A percentile compares a stretch with the other conserved stretches of the same genome.
Conservation (phyloP, 2,888 invertebrate species). For the Drosophila gaucha region DNA sequence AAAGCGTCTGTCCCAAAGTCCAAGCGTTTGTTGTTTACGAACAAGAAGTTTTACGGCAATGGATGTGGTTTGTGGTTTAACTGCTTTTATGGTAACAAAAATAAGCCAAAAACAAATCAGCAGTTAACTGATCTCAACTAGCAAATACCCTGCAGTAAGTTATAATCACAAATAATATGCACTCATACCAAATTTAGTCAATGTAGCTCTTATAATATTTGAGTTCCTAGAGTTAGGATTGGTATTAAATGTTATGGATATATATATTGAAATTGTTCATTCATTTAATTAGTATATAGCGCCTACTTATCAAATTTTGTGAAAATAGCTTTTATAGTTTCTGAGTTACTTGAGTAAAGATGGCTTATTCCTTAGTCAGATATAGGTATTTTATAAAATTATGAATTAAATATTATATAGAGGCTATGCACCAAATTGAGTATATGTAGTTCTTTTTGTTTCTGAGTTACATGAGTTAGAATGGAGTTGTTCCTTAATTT, state of each 20-base stretch:
- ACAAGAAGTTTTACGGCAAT: conserved; percentile 79
- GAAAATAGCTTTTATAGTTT: neutral
- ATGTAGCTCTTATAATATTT: too few species aligned
- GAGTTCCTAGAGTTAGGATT: conserved; percentile 4
- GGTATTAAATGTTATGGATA: neutral
- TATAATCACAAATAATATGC: neutral
- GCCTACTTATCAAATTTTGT: neutral
- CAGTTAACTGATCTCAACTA: neutral
- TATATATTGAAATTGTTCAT: too few species aligned
- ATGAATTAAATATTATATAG: neutral
- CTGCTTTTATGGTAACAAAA: conserved; percentile 77
- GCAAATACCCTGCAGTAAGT: conserved; percentile 8
- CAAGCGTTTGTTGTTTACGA: conserved; percentile 62
- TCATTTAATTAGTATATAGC: too few species aligned
- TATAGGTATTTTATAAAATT: neutral
- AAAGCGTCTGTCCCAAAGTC: conserved; percentile 66
- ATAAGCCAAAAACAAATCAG: conserved; percentile 23
- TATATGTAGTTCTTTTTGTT: neutral
- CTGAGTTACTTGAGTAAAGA: neutral
- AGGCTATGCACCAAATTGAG: neutral
- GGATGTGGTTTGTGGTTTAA: conserved; percentile 81
- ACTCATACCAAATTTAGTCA: neutral
- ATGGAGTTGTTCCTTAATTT: neutral
- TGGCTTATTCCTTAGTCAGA: neutral
- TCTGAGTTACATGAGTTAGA: neutral